These are phyloP conservation scores for Chaetodon auriga DNA, from an alignment of 2,113 vertebrate genomes.

Conservation along the genomic window DNA sequence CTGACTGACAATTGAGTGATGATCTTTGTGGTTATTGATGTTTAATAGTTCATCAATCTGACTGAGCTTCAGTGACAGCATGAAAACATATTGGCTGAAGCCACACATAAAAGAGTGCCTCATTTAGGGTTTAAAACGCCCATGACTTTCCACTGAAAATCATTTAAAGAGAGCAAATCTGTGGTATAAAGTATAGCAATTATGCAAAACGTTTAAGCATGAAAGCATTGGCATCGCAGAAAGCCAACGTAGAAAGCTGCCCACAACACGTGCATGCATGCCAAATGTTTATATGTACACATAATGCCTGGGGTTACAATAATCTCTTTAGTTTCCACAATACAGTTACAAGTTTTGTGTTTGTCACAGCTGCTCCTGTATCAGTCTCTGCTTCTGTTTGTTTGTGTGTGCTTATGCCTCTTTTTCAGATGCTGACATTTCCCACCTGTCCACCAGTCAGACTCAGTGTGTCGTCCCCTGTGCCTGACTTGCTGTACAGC, in stretches of 20 bases:
- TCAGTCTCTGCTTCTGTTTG: conserved; percentile 39
- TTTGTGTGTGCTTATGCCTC: conserved; percentile 51
- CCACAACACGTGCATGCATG: neutral
- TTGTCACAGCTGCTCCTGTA: conserved; percentile 54
- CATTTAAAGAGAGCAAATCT: neutral
- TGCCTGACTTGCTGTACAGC: conserved; percentile 48
- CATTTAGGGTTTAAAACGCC: neutral
- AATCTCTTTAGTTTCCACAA: conserved; percentile 32
- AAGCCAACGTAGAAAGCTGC: neutral
- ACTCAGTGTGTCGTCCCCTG: conserved; percentile 34
- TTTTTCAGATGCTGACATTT: conserved; percentile 68
- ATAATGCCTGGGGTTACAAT: conserved; percentile 16
- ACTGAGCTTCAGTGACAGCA: too few species aligned
- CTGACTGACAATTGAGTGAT: too few species aligned
- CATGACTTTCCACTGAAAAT: neutral
- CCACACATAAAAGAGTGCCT: neutral
- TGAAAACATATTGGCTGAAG: neutral
- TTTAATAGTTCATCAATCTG: too few species aligned
- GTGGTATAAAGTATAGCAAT: neutral
- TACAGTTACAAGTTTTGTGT: conserved; percentile 33
- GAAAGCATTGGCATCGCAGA: neutral
- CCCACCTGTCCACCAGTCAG: conserved; percentile 65
- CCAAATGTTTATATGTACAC: conserved; percentile 21
- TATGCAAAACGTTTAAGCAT: neutral
- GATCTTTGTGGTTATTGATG: too few species aligned